phyloP scores from a whole-genome alignment of 2,113 vertebrate species.

The Corapipo altera region DNA sequence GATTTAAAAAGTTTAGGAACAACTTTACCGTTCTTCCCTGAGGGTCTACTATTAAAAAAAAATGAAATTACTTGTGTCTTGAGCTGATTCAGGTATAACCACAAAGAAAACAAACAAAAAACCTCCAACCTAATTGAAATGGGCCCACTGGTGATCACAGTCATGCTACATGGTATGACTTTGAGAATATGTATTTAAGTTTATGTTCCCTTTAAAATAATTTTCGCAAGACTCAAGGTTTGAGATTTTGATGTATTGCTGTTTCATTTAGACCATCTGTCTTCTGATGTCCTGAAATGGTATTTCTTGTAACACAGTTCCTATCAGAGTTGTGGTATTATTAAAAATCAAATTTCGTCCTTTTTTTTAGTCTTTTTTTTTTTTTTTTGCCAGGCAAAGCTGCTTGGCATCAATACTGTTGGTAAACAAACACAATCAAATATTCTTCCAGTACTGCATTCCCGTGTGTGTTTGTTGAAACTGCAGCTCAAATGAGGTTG shows the following conservation, averaged over 20 bases:
- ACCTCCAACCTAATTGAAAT: not conserved
- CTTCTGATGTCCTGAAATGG: not conserved
- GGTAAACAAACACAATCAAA: slow-evolving; percentile 55
- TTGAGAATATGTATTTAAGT: not conserved
- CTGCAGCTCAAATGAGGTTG: slow-evolving; percentile 1
- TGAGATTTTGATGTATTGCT: not conserved
- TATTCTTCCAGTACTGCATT: slow-evolving; percentile 36
- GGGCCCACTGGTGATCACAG: not conserved
- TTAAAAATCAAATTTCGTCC: not conserved
- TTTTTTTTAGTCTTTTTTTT: not conserved
- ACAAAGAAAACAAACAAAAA: not conserved
- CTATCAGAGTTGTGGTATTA: not conserved
- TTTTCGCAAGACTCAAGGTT: not conserved
- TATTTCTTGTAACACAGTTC: not conserved
- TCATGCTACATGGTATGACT: not conserved
- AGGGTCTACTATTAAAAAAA: not conserved
- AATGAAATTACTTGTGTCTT: not conserved
- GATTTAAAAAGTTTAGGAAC: not conserved
- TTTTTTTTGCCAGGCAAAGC: not conserved
- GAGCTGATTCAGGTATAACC: not conserved
- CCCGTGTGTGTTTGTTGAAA: slow-evolving; percentile 38
- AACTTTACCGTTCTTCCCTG: not conserved
- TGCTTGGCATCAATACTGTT: slow-evolving; percentile 27
- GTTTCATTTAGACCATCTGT: not conserved
- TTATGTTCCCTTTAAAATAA: not conserved